phyloP scores from a whole-genome alignment of 2,888 invertebrate genomes.

The Oscheius sp. region DNA sequence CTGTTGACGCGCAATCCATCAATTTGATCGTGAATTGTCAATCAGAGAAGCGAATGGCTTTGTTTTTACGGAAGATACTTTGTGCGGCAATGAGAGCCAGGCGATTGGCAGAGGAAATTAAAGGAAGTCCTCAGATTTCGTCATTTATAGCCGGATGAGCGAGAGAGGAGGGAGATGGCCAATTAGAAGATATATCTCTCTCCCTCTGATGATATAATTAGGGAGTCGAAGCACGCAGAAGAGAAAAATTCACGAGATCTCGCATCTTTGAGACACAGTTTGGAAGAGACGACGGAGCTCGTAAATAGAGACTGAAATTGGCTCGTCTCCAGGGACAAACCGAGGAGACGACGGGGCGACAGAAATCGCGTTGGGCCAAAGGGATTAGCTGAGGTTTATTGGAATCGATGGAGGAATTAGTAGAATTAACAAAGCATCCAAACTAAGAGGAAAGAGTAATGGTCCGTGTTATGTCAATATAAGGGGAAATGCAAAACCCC shows the following conservation, averaged over 20 bases:
- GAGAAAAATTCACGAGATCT: background rate
- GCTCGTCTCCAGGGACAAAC: background rate
- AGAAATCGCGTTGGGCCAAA: background rate
- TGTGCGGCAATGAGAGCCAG: background rate
- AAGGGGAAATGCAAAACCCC: background rate
- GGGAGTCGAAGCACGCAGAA: no score
- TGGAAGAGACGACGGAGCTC: background rate
- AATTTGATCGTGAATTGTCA: background rate
- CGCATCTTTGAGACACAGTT: background rate
- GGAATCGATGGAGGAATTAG: conserved; percentile 5
- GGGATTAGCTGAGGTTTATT: conserved; percentile 23
- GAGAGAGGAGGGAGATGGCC: background rate
- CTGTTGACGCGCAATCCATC: conserved; percentile 18
- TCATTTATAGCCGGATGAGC: background rate
- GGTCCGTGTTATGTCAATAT: background rate
- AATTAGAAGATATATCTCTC: background rate
- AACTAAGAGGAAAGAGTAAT: background rate
- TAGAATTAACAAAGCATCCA: background rate
- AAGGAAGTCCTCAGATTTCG: background rate
- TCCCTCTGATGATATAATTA: background rate
- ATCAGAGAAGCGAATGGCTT: background rate
- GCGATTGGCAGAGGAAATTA: background rate
- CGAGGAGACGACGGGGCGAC: background rate
- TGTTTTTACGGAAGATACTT: background rate
- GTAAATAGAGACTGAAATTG: conserved; percentile 24